Evolutionary conservation across 2,888 invertebrate genomes (phyloP).

Genomic region (Sialis lutaria): DNA sequence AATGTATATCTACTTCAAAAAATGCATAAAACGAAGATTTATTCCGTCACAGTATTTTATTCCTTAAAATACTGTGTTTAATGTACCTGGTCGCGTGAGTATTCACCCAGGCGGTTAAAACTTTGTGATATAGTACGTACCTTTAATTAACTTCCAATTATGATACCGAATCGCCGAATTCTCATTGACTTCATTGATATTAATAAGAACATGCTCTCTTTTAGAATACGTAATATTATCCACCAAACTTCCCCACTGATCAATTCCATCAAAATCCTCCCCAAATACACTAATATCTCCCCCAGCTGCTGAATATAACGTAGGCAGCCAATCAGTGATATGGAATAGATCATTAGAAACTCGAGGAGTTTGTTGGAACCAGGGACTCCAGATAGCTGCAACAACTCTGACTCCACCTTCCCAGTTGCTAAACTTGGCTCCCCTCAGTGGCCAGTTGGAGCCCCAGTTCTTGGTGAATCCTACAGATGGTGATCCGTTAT

Average conservation of each 20-base stretch:
- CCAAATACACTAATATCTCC: constrained; percentile 20
- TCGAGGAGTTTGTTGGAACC: constrained; percentile 37
- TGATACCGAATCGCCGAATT: constrained; percentile 26
- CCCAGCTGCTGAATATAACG: constrained; percentile 52
- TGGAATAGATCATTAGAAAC: constrained; percentile 59
- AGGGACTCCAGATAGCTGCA: constrained; percentile 63
- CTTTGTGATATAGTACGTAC: constrained; percentile 15
- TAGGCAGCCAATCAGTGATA: constrained; percentile 81
- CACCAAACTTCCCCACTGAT: constrained; percentile 47
- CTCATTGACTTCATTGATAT: constrained; percentile 44
- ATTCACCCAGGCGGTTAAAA: too few species aligned
- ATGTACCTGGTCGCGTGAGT: too few species aligned
- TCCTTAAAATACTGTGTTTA: too few species aligned
- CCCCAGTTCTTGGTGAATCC: constrained; percentile 73
- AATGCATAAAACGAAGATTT: too few species aligned
- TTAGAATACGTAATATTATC: constrained; percentile 29
- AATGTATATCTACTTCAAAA: too few species aligned
- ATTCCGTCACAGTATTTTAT: too few species aligned
- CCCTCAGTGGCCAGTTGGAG: constrained; percentile 67
- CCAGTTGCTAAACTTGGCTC: constrained; percentile 81
- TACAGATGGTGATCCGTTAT: constrained; percentile 75
- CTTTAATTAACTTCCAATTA: constrained; percentile 32
- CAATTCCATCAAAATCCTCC: constrained; percentile 42
- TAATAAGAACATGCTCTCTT: constrained; percentile 46
- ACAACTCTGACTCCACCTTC: constrained; percentile 82